Percentiles rank a stretch among this genome's conserved stretches.
These are phyloP conservation scores for Podilymbus podiceps DNA, from an alignment of 2,113 vertebrate species.

Conservation along the genomic window DNA sequence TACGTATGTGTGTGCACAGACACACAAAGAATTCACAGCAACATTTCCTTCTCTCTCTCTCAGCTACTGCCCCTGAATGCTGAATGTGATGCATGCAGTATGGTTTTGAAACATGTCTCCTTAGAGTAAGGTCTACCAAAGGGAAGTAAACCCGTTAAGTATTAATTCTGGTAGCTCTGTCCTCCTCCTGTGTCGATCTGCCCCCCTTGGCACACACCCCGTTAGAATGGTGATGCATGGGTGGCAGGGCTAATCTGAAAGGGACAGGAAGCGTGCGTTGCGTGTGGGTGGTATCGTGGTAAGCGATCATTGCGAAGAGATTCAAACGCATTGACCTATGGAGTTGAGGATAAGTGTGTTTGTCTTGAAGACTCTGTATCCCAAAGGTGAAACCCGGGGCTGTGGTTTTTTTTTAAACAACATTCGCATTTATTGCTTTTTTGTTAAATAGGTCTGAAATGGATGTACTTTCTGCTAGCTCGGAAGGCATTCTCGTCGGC, in stretches of 20 bases:
- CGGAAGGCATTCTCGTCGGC: conserved; percentile 58
- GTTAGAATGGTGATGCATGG: accelerated
- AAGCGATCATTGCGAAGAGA: background rate
- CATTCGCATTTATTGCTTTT: background rate
- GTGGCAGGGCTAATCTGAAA: background rate
- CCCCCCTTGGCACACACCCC: accelerated
- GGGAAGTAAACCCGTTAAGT: background rate
- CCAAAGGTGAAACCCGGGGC: background rate
- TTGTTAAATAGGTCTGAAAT: conserved; percentile 47
- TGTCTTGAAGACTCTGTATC: background rate
- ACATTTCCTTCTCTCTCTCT: background rate
- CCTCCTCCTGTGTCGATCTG: background rate
- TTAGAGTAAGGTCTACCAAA: background rate
- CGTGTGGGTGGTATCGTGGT: background rate
- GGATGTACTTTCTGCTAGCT: conserved; percentile 45
- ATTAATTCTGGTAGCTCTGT: background rate
- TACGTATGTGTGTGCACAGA: accelerated
- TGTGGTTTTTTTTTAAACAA: background rate
- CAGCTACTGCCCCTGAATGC: background rate
- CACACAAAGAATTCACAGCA: background rate
- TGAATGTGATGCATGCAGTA: accelerated
- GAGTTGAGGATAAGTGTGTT: background rate
- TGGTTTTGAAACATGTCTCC: background rate
- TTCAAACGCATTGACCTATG: background rate
- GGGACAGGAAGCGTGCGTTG: background rate